Percentiles rank a stretch among this genome's conserved stretches.
Conservation (phyloP, 2,113 vertebrate genomes). For the Mobula birostris region DNA sequence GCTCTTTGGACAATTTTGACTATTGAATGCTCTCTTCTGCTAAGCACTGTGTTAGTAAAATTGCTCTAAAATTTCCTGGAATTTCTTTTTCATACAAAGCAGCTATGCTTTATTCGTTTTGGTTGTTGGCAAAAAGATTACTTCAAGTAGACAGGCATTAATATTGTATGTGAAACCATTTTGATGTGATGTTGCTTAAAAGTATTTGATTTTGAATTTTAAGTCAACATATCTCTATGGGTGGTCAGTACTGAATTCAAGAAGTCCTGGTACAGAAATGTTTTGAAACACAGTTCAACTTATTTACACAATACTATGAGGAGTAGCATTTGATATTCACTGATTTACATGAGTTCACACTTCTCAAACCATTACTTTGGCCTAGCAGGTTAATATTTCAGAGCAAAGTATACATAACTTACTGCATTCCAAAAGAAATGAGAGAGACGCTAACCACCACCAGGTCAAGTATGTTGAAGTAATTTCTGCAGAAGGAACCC, state of each 20-base stretch:
- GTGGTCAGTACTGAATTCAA: neutral
- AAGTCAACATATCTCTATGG: neutral
- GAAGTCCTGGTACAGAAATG: neutral
- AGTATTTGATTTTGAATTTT: neutral
- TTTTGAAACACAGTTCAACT: neutral
- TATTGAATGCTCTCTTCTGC: neutral
- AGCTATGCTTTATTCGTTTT: neutral
- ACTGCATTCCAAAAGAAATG: slow-evolving; percentile 99
- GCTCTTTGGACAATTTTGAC: neutral
- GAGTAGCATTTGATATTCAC: neutral
- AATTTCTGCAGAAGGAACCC: slow-evolving; percentile 97
- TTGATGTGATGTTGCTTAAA: neutral
- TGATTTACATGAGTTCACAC: neutral
- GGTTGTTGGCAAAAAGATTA: neutral
- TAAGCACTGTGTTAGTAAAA: neutral
- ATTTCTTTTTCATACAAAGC: neutral
- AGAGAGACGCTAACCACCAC: slow-evolving; percentile 98
- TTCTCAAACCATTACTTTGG: neutral
- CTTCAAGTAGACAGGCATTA: neutral
- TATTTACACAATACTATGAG: neutral
- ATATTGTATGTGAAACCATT: no score
- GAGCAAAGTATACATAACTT: slow-evolving; percentile 55
- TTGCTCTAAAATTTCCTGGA: neutral
- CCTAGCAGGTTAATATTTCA: neutral
- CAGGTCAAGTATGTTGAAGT: slow-evolving; percentile 97